phyloP scores from a whole-genome alignment of 2,888 invertebrate species.

The Polyommatus iphigenia region DNA sequence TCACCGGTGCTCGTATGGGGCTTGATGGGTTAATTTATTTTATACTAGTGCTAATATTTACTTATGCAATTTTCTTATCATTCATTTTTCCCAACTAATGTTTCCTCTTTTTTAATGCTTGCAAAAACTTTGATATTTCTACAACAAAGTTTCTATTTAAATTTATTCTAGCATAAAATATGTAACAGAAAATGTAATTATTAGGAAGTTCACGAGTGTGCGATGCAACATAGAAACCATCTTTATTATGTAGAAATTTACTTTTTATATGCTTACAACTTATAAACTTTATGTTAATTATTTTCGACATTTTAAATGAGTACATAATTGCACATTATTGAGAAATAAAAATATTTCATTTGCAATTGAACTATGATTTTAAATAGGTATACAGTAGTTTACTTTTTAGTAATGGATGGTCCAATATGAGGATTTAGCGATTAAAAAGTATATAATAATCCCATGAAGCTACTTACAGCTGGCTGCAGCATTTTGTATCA shows the following conservation, averaged over 20 bases:
- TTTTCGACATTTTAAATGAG: neutral
- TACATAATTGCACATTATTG: neutral
- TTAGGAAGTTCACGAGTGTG: neutral
- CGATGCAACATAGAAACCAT: neutral
- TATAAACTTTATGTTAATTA: conserved; percentile 2
- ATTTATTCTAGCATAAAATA: neutral
- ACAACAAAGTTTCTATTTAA: neutral
- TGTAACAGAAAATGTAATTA: neutral
- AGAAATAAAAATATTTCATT: neutral
- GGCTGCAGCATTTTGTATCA: too few species aligned
- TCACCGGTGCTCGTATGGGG: too few species aligned
- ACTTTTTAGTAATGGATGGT: neutral
- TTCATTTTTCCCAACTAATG: too few species aligned
- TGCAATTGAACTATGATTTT: neutral
- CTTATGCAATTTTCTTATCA: too few species aligned
- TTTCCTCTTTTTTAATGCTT: neutral
- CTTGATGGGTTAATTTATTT: too few species aligned
- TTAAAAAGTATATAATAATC: too few species aligned
- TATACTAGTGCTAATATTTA: too few species aligned
- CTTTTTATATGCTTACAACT: neutral
- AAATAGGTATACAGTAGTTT: neutral
- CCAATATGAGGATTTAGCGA: too few species aligned
- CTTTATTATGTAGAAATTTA: neutral
- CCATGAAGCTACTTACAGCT: too few species aligned
- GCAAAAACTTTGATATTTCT: neutral